Conservation (phyloP, 1,140 invertebrate species). For the Brachionus asplanchnoidis region DNA sequence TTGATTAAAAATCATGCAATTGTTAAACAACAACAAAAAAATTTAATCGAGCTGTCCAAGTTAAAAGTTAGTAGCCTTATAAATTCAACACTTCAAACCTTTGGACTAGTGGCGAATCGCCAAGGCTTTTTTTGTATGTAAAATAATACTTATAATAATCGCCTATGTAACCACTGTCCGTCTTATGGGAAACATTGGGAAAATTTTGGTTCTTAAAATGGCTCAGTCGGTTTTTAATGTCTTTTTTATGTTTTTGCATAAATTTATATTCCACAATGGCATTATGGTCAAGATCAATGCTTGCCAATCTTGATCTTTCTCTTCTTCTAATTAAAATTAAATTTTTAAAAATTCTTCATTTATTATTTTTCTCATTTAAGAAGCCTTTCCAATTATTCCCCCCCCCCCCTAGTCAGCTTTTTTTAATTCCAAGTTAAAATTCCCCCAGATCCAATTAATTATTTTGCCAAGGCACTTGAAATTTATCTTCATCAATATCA, state of each 20-base stretch:
- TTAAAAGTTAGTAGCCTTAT: not conserved
- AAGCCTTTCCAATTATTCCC: not conserved
- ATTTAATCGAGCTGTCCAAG: not conserved
- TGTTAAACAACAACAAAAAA: not conserved
- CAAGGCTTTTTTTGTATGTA: not conserved
- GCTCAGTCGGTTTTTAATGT: not conserved
- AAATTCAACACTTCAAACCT: not conserved
- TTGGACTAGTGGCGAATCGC: not conserved
- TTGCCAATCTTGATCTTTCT: not conserved
- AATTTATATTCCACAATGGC: slow-evolving; percentile 22
- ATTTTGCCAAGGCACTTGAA: not conserved
- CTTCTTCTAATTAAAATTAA: slow-evolving; percentile 3
- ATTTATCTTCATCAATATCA: not conserved
- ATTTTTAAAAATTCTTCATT: not conserved
- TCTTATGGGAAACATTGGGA: not conserved
- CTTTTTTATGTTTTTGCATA: not conserved
- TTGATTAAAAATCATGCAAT: not conserved
- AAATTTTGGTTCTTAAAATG: not conserved
- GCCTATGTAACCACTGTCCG: not conserved
- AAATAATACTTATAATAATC: slow-evolving; percentile 26
- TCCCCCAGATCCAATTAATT: not conserved
- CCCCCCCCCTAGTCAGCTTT: not conserved
- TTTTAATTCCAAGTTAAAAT: not conserved
- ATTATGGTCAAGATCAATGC: slow-evolving; percentile 34
- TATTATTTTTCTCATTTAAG: not conserved